Evolutionary conservation across 2,888 invertebrate species (phyloP), one percentile per base, ranked within the genome.

Genomic region (Zhengitettix transpicula): DNA sequence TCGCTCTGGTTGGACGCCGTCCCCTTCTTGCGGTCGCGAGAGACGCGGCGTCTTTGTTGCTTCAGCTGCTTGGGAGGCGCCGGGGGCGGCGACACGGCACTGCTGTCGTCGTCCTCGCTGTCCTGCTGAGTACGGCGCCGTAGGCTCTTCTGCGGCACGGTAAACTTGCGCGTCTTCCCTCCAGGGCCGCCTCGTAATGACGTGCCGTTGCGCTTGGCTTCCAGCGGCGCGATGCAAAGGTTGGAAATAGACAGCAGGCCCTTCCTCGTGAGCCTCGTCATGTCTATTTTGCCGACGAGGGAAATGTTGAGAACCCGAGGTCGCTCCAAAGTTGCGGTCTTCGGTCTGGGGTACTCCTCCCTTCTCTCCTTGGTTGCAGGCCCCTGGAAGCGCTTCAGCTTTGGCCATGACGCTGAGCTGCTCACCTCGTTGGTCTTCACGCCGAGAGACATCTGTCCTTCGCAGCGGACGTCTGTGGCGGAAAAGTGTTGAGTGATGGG

Each of bases 241-340:
- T 73, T 73, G 10, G 72, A 68, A 15, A 75, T 71, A 14, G 66
- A 65, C 57, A 75, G 71, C 14, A 80, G 68, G 55, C 77, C 73
- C 65, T 79, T 79, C 66, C 79, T 78, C 56, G 76, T 73, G 42
- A 80, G 69, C 28, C 28, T 2, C 57, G 75, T 68, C 80, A 81
- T 80, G 67, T 81, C 81, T 42, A 81, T 72, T 65, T 77, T 77
- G 15, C 75, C 73, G 44, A 77, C 70, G 40, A 78, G 71, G 52
- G 73, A 69, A 1, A 78, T 76, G 66, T 81, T 75, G 58, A 81
- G 69, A 8, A 81, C 71, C 51, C 74, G 72, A 1, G 81, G 81
- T 54, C 74, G 74, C 52, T 79, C 79, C 59, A 81, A 69, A 14
- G 78, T 79, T 1, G 81, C 81, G 0, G 81, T 81, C 56, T 76